Percentiles rank a stretch among this genome's conserved stretches.
These are phyloP conservation scores for Lycophotia porphyrea DNA, from an alignment of 2,888 invertebrate genomes.

Conservation along the genomic window DNA sequence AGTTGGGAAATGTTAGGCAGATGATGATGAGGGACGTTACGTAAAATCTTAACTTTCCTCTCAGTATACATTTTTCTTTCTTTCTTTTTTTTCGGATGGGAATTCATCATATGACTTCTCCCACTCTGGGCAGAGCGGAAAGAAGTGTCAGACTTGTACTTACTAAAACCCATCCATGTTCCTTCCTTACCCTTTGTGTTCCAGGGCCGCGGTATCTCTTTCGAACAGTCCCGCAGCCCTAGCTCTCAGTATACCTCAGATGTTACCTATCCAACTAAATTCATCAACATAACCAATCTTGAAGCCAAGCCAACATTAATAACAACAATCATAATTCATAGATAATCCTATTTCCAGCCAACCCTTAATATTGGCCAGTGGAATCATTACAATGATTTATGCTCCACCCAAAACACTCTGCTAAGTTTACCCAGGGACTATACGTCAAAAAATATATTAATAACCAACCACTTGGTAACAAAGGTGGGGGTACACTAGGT, in stretches of 20 bases:
- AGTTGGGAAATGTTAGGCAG: no score
- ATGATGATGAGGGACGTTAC: no score
- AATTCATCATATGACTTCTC: no score
- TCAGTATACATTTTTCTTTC: no score
- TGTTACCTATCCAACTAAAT: background rate
- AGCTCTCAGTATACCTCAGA: no score
- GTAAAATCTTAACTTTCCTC: background rate
- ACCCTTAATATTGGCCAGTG: conserved; percentile 62
- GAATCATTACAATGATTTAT: conserved; percentile 65
- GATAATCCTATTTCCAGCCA: conserved; percentile 56
- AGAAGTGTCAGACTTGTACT: no score
- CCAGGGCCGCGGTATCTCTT: no score
- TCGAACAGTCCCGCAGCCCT: no score
- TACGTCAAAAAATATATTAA: conserved; percentile 73
- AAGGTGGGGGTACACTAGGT: conserved; percentile 71
- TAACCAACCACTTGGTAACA: conserved; percentile 69
- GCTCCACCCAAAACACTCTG: conserved; percentile 53
- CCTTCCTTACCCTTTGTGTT: no score
- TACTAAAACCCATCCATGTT: no score
- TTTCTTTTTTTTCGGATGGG: no score
- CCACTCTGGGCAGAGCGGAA: no score
- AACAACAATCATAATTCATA: conserved; percentile 61
- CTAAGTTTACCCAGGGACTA: conserved; percentile 58
- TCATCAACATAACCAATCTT: conserved; percentile 21
- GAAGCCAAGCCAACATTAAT: conserved; percentile 47